phyloP scores from a whole-genome alignment of 2,113 vertebrate genomes.

The Brachypodius melanocephalos region DNA sequence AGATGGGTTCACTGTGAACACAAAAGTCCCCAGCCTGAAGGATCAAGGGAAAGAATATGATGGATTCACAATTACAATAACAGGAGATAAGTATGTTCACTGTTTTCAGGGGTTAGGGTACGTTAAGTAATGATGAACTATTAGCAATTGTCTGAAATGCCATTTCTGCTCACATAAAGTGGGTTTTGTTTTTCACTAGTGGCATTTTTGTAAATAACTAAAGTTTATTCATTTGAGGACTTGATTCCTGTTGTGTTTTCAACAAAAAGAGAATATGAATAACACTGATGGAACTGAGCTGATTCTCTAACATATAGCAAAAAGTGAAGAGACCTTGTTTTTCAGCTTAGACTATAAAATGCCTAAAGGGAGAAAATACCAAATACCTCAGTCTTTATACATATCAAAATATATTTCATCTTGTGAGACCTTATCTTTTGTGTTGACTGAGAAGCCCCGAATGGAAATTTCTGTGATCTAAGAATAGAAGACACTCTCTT shows the following conservation, averaged over 20 bases:
- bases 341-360: background rate
- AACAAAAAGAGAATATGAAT: background rate
- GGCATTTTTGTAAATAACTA: background rate
- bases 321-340: background rate
- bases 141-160: background rate
- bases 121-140: background rate
- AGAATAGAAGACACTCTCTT: background rate
- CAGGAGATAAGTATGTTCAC: slow-evolving; percentile 88
- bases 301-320: background rate
- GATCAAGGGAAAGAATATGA: slow-evolving; percentile 92
- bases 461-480: background rate
- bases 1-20: slow-evolving; percentile 97
- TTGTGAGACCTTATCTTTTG: background rate
- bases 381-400: background rate
- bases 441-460: background rate
- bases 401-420: background rate
- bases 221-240: background rate
- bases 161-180: background rate
- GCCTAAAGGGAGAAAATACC: background rate
- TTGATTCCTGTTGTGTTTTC: background rate
- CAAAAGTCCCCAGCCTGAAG: slow-evolving; percentile 93
- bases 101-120: background rate
- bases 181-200: background rate
- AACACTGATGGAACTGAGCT: background rate
- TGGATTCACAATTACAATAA: slow-evolving; percentile 96